Evolutionary conservation across 2,113 vertebrate genomes (phyloP).

Genomic region (Forbesichthys papilliferus): DNA sequence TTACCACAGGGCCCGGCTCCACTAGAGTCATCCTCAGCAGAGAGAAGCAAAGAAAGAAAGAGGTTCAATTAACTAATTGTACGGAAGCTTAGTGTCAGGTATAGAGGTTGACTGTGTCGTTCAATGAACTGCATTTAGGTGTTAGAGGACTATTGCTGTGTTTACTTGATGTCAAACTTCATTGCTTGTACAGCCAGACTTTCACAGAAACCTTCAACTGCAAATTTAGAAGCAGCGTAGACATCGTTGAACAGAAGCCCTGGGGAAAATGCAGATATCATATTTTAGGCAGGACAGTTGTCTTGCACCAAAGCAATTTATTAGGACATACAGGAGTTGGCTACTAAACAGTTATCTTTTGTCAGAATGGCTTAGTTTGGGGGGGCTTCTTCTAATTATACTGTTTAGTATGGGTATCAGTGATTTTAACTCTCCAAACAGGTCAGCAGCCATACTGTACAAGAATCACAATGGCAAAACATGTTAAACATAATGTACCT

Average conservation of each 20-base stretch:
- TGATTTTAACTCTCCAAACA: no score
- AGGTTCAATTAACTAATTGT: background rate
- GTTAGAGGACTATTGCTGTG: background rate
- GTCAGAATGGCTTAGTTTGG: no score
- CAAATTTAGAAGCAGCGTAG: slow-evolving; percentile 88
- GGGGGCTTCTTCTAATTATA: no score
- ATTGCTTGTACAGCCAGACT: slow-evolving; percentile 85
- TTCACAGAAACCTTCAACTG: slow-evolving; percentile 87
- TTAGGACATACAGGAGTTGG: no score
- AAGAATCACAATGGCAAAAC: no score
- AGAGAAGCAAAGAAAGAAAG: background rate
- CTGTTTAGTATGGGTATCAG: no score
- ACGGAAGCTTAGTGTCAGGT: background rate
- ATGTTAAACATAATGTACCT: no score
- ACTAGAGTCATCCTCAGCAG: slow-evolving; percentile 76
- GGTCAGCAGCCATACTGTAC: no score
- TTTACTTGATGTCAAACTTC: slow-evolving; percentile 87
- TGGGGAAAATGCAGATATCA: slow-evolving; percentile 42
- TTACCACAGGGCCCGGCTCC: slow-evolving; percentile 83
- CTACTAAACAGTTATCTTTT: no score
- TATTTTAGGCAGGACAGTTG: background rate
- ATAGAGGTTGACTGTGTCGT: slow-evolving; percentile 8
- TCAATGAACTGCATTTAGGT: slow-evolving; percentile 49
- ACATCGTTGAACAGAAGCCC: slow-evolving; percentile 89
- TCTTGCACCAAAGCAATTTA: no score